Evolutionary conservation across 2,888 invertebrate genomes (phyloP).

Genomic region (Dryobota labecula): DNA sequence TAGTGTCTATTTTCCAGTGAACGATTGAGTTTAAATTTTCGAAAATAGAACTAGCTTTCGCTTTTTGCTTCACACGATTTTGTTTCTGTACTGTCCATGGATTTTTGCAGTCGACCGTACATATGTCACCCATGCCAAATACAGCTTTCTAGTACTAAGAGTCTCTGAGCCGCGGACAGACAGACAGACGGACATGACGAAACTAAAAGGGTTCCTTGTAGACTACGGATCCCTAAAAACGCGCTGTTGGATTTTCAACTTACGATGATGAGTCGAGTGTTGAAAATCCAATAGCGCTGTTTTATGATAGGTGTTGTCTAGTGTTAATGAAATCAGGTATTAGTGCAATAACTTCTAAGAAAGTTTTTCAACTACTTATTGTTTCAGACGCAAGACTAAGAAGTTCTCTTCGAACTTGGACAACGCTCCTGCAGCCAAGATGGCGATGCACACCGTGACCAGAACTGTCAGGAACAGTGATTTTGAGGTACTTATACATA

Average conservation of each 20-base stretch:
- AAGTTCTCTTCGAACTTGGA: conserved; percentile 76
- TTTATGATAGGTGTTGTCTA: not conserved
- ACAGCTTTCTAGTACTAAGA: too few species aligned
- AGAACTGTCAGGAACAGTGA: conserved; percentile 84
- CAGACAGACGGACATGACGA: too few species aligned
- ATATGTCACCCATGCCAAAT: too few species aligned
- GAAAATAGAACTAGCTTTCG: too few species aligned
- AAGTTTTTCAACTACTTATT: conserved; percentile 34
- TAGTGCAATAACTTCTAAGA: conserved; percentile 2
- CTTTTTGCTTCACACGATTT: too few species aligned
- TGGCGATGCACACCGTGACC: conserved; percentile 78
- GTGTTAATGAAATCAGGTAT: not conserved
- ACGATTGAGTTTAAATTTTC: too few species aligned
- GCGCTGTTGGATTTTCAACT: not conserved
- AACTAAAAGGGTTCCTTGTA: too few species aligned
- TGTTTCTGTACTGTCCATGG: too few species aligned
- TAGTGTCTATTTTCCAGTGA: too few species aligned
- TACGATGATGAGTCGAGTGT: not conserved
- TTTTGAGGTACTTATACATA: conserved; percentile 72
- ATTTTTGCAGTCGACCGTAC: too few species aligned
- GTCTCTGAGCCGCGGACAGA: too few species aligned
- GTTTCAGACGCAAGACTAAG: conserved; percentile 83
- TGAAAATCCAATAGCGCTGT: not conserved
- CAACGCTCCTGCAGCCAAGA: conserved; percentile 64
- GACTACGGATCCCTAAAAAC: too few species aligned